Evolutionary conservation across 2,113 vertebrate genomes (phyloP), one percentile per base, ranked within the genome.

Genomic region (Mixornis gularis): DNA sequence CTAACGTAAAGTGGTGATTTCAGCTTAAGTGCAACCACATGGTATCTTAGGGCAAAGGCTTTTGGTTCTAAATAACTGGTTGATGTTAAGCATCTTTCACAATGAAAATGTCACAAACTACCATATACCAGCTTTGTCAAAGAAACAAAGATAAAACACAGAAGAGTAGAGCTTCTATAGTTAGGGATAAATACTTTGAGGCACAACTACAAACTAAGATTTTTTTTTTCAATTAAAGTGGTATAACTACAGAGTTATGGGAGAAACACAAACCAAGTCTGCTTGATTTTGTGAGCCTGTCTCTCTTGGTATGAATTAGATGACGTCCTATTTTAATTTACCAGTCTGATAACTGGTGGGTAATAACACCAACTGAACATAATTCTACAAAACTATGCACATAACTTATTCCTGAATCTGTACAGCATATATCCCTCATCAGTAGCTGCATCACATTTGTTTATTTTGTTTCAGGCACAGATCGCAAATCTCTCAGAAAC

Each of bases 1-100:
- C 96, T 92, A 90, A 96, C 52, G 69, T 95, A 94, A 97, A 95
- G 44, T 87, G 77, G 90, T 94, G 87, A 94, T 95, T 97, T 96
- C 90, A 85, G 36, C 86, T 95, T 96, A 95, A 96, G 80, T 95
- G 72, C 72, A 96, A 96, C 92, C 96, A 94, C 78, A 96, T 94
- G 95, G 95, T 85, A 85, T 85, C 77, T 81, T 66, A 79, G 82
- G 66, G 83, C 69, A 85, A 86, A 55, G 63, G 62, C 41, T 86
- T 88, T 84, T 62, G 62, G 46, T 91, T 91, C 65, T 89, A 91
- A 93, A 72, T 56, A 79, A 74, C 84, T 85, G 91, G 58, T 88
- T 89, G 71, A 91, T 79, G 92, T 94, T 93, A 94, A 85, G 79
- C 72, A 72, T 86, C 86, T 83, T 84, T 88, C 90, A 82, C 32